Conservation (phyloP, 2,888 invertebrate species). For the Leptinotarsa haldemani region DNA sequence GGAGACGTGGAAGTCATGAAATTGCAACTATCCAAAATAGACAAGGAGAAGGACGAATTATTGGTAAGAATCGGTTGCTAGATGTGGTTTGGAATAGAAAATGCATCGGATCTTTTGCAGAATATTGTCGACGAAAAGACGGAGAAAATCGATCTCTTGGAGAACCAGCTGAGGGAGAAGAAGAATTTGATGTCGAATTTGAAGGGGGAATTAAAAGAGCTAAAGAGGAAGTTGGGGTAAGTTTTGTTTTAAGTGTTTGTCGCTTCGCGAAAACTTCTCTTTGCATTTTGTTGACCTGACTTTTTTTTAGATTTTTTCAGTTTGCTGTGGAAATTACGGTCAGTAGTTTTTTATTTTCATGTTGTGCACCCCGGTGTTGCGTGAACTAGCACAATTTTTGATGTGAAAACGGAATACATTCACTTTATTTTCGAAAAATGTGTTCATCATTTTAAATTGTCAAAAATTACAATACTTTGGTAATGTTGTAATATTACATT, state of each 20-base stretch:
- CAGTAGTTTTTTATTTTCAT: constrained; percentile 36
- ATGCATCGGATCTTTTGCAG: constrained; percentile 60
- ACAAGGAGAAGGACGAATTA: constrained; percentile 78
- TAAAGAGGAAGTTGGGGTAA: constrained; percentile 71
- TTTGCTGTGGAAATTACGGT: constrained; percentile 50
- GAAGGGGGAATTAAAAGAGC: constrained; percentile 69
- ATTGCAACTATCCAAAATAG: constrained; percentile 73
- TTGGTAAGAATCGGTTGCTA: constrained; percentile 64
- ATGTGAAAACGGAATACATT: not conserved
- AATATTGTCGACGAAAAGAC: constrained; percentile 79
- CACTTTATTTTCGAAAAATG: not conserved
- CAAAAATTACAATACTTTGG: no score
- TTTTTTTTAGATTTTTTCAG: constrained; percentile 49
- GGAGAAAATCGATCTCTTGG: constrained; percentile 74
- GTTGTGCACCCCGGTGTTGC: not conserved
- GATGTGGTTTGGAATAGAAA: no score
- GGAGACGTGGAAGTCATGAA: constrained; percentile 75
- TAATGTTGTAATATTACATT: no score
- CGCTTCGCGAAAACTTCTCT: no score
- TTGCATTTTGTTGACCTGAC: not conserved
- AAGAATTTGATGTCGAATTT: constrained; percentile 69
- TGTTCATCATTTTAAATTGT: no score
- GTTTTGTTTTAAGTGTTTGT: constrained; percentile 38
- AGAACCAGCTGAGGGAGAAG: constrained; percentile 74
- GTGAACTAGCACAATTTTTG: not conserved